Percentiles rank a stretch among this genome's conserved stretches.
Evolutionary conservation across 2,113 vertebrate species (phyloP).

Genomic region (Calyptomena viridis): DNA sequence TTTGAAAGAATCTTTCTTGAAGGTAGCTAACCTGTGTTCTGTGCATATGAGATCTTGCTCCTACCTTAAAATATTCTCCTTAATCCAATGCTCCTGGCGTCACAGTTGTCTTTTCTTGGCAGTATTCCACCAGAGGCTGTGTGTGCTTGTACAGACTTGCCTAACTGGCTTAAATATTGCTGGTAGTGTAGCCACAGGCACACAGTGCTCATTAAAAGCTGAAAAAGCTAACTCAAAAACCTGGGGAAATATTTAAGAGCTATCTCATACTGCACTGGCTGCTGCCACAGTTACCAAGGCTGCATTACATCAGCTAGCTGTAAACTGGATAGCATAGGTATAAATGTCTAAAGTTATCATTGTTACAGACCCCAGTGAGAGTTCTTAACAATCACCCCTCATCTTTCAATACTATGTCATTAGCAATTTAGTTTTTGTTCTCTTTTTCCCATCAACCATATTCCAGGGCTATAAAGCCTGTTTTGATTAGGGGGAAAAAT

Average conservation of each 20-base stretch:
- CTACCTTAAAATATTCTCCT: slow-evolving; percentile 2
- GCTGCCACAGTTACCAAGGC: not conserved
- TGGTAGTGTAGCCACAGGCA: not conserved
- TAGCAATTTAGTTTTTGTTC: not conserved
- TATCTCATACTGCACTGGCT: not conserved
- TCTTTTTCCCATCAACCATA: not conserved
- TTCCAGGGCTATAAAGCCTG: not conserved
- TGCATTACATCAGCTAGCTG: not conserved
- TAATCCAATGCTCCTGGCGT: not conserved
- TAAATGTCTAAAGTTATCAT: not conserved
- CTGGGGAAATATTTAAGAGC: not conserved
- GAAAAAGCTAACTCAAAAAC: slow-evolving; percentile 12
- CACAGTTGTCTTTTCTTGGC: not conserved
- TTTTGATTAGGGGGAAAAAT: not conserved
- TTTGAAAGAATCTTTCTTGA: not conserved
- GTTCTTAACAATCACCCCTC: not conserved
- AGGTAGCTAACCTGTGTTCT: not conserved
- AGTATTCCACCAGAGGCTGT: not conserved
- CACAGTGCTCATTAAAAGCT: slow-evolving; percentile 3
- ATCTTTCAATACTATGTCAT: not conserved
- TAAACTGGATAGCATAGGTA: not conserved
- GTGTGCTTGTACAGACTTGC: not conserved
- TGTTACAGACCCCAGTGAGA: not conserved
- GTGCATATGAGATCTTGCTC: not conserved
- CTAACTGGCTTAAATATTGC: not conserved